Conservation (phyloP, 1,140 invertebrate genomes). For the Bombyx mori region DNA sequence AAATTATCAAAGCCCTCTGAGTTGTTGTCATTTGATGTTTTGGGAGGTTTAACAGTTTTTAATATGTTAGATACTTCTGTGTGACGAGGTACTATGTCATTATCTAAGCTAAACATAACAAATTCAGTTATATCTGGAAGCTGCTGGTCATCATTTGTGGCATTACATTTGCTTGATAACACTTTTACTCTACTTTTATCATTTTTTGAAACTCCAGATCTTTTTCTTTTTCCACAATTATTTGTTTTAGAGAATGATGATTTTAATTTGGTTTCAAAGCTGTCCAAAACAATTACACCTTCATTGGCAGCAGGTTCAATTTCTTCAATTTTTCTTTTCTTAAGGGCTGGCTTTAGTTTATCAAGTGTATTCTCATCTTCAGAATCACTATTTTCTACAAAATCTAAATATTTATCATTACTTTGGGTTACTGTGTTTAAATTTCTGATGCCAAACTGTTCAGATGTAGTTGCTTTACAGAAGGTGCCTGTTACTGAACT, state of each 20-base stretch:
- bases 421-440: constrained; percentile 24
- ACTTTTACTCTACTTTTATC: constrained; percentile 14
- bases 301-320: background rate
- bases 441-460: constrained; percentile 58
- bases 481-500: too few species aligned
- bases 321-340: constrained; percentile 52
- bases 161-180: background rate
- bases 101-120: constrained; percentile 52
- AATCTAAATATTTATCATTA: constrained; percentile 62
- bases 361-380: constrained; percentile 57
- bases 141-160: constrained; percentile 17
- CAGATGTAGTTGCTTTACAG: background rate
- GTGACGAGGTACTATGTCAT: constrained; percentile 41
- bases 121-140: constrained; percentile 51
- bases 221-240: background rate
- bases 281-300: too few species aligned
- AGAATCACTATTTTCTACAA: constrained; percentile 77
- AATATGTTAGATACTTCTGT: constrained; percentile 23
- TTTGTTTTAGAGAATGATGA: constrained; percentile 9
- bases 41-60: constrained; percentile 6
- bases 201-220: too few species aligned
- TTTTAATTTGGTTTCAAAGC: constrained; percentile 10
- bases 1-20: constrained; percentile 44
- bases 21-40: constrained; percentile 7
- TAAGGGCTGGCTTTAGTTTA: constrained; percentile 59